Percentiles rank a stretch among this genome's conserved stretches.
phyloP scores from a whole-genome alignment of 1,140 invertebrate genomes.

The Drosophila paulistorum region DNA sequence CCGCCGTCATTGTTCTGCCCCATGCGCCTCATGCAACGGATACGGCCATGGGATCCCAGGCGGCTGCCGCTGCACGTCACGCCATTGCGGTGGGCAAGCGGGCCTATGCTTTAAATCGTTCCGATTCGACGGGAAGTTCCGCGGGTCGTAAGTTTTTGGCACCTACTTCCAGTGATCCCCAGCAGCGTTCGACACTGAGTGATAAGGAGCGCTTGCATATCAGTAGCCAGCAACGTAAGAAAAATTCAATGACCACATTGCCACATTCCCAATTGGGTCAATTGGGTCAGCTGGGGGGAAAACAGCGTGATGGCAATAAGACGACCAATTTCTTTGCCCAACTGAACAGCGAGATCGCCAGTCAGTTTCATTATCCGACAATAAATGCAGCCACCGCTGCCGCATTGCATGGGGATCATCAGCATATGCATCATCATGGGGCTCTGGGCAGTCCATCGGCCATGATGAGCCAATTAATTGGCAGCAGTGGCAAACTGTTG shows the following conservation, averaged over 20 bases:
- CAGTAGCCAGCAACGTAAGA: slow-evolving; percentile 75
- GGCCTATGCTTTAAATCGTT: slow-evolving; percentile 85
- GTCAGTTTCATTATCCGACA: slow-evolving; percentile 77
- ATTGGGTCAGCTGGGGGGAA: slow-evolving; percentile 37
- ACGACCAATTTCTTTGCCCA: slow-evolving; percentile 61
- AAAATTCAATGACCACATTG: slow-evolving; percentile 76
- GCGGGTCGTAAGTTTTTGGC: slow-evolving; percentile 93
- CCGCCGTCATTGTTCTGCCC: slow-evolving; percentile 82
- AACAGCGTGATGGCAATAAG: slow-evolving; percentile 54
- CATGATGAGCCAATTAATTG: slow-evolving; percentile 79
- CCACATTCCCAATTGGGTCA: slow-evolving; percentile 48
- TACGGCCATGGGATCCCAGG: background rate
- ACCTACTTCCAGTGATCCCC: slow-evolving; percentile 93
- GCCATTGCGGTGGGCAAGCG: slow-evolving; percentile 73
- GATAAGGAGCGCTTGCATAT: slow-evolving; percentile 86
- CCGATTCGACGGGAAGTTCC: slow-evolving; percentile 91
- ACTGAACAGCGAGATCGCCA: slow-evolving; percentile 59
- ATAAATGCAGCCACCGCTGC: slow-evolving; percentile 43
- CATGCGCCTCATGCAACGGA: slow-evolving; percentile 24
- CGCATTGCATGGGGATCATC: slow-evolving; percentile 39
- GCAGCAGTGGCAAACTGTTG: slow-evolving; percentile 72
- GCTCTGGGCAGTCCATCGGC: slow-evolving; percentile 73
- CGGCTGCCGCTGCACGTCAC: slow-evolving; percentile 81
- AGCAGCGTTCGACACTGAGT: slow-evolving; percentile 85
- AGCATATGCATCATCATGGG: slow-evolving; percentile 11